phyloP scores from a whole-genome alignment of 1,140 invertebrate genomes.

The Musca domestica region DNA sequence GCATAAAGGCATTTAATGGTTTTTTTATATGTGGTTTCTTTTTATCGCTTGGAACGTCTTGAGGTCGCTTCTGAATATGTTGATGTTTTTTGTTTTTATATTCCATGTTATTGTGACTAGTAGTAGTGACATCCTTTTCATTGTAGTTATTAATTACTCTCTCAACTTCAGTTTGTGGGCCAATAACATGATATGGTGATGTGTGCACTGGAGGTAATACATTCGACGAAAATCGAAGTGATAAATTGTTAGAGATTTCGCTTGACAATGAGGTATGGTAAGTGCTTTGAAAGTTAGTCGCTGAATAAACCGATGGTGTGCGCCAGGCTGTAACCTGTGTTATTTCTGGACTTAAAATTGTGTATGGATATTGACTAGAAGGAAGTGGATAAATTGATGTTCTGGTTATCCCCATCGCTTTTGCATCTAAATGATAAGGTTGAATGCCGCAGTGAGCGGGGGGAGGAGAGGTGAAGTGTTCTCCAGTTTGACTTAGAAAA shows the following conservation, averaged over 20 bases:
- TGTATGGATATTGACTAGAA: slow-evolving; percentile 87
- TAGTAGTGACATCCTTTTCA: too few species aligned
- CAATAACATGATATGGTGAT: slow-evolving; percentile 61
- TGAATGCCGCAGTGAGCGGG: slow-evolving; percentile 97
- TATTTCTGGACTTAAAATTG: slow-evolving; percentile 92
- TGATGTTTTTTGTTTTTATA: slow-evolving; percentile 41
- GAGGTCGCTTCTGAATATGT: slow-evolving; percentile 46
- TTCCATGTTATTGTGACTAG: slow-evolving; percentile 36
- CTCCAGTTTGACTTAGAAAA: slow-evolving; percentile 89
- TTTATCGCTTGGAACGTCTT: slow-evolving; percentile 64
- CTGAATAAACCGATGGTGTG: slow-evolving; percentile 87
- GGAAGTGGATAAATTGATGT: slow-evolving; percentile 87
- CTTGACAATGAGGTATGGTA: slow-evolving; percentile 86
- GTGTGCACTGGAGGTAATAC: slow-evolving; percentile 71
- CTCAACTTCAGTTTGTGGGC: slow-evolving; percentile 70
- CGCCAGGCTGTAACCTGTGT: slow-evolving; percentile 93
- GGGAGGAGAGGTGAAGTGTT: slow-evolving; percentile 81
- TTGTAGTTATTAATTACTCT: too few species aligned
- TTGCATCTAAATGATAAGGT: slow-evolving; percentile 84
- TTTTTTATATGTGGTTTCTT: slow-evolving; percentile 99
- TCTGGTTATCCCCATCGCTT: slow-evolving; percentile 71
- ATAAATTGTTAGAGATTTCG: slow-evolving; percentile 58
- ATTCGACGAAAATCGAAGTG: slow-evolving; percentile 80
- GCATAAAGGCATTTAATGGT: slow-evolving; percentile 99
- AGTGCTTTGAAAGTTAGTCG: slow-evolving; percentile 86